Evolutionary conservation across 2,888 invertebrate species (phyloP), one percentile per base, ranked within the genome.

Genomic region (Limenitis camilla): DNA sequence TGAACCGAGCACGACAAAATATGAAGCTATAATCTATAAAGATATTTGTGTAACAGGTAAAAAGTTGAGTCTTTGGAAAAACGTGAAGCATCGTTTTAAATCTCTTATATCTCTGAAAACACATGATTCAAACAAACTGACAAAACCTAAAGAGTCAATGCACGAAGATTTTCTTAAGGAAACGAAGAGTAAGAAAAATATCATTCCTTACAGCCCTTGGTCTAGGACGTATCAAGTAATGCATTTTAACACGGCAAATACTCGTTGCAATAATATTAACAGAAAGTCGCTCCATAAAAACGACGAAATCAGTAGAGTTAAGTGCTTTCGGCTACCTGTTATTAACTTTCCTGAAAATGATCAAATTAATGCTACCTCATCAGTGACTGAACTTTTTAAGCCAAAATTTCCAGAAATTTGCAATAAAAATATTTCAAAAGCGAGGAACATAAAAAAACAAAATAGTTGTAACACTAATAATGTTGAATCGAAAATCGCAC

Each of bases 51-150:
- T 60, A 10, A 59, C 44, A n/a, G 60, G 59, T 10, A 54, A 59
- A 29, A 56, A 56, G 32, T 51, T 61, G 33, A 60, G 48, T 5
- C 7, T 62, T n/a, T 62, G 62, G 62, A 58, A 57, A 29, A 61
- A 50, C 48, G 43, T 58, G 28, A 59, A 45, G 48, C 50, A 47
- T 8, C 41, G 47, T 9, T 40, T 45, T 6, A 54, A 30, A 5
- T 52, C 49, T 2, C 27, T 53, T 38, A 49, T 32, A 9, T 52
- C 57, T n/a, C 11, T 29, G 30, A 39, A 49, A 49, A 5, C 32
- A 30, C 29, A 41, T 27, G 27, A 7, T 28, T 40, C 51, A 29
- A n/a, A 38, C 6, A 51, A 48, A 10, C 8, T 5, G 10, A 40
- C 6, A 6, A 30, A 27, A 19, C 29, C 30, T 10, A 40, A 11